phyloP scores from a whole-genome alignment of 2,888 invertebrate genomes.

The Rhodophaea formosa region DNA sequence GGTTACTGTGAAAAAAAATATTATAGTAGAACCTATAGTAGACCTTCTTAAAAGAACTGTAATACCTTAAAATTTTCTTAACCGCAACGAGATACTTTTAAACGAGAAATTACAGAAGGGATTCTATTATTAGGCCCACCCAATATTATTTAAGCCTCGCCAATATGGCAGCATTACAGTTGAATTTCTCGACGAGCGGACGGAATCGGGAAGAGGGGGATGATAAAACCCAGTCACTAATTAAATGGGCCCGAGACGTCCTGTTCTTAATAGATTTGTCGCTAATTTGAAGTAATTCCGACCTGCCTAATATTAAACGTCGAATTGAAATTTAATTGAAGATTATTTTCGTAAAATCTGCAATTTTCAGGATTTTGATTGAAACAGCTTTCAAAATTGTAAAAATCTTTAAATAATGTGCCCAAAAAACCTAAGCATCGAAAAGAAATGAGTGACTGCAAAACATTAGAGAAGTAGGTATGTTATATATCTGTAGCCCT shows the following conservation, averaged over 20 bases:
- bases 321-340: constrained; percentile 55
- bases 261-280: constrained; percentile 76
- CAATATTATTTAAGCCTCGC: constrained; percentile 70
- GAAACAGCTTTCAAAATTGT: too few relatives aligned
- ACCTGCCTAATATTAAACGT: constrained; percentile 55
- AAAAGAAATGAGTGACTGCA: too few relatives aligned
- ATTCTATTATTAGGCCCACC: constrained; percentile 48
- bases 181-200: constrained; percentile 65
- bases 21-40: too few relatives aligned
- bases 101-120: constrained; percentile 37
- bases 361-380: not conserved
- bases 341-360: not conserved
- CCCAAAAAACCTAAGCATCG: too few relatives aligned
- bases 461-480: too few relatives aligned
- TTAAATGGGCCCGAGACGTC: constrained; percentile 73
- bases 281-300: constrained; percentile 72
- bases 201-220: constrained; percentile 68
- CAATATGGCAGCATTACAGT: constrained; percentile 65
- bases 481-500: too few relatives aligned
- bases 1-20: too few relatives aligned
- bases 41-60: constrained; percentile 30
- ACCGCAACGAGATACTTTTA: constrained; percentile 11
- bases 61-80: constrained; percentile 27
- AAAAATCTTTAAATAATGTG: not conserved
- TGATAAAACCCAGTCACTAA: constrained; percentile 77